These are phyloP conservation scores for Petrocephalus zakoni DNA, from an alignment of 2,113 vertebrate genomes.

Conservation along the genomic window DNA sequence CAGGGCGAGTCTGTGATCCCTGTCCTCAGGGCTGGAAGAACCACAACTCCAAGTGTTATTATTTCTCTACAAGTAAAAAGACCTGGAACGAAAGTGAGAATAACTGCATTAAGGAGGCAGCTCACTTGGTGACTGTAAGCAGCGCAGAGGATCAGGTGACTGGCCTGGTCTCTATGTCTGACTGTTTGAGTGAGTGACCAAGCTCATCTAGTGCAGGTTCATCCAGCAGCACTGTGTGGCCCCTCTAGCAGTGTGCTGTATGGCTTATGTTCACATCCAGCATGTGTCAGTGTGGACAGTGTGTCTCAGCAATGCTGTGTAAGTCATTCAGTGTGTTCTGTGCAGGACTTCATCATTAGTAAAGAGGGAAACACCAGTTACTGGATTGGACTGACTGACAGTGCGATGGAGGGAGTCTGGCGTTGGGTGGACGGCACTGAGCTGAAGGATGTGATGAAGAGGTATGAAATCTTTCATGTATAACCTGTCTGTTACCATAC, in stretches of 20 bases:
- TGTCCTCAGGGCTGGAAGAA: constrained; percentile 13
- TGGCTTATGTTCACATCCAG: not conserved
- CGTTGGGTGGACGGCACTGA: constrained; percentile 7
- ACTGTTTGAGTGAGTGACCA: not conserved
- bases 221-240: not conserved
- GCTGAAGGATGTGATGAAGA: not conserved
- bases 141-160: constrained; percentile 6
- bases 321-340: not conserved
- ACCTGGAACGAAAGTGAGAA: constrained; percentile 10
- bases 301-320: not conserved
- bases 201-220: not conserved
- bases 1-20: not conserved
- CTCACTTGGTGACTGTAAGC: constrained; percentile 17
- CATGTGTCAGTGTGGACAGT: not conserved
- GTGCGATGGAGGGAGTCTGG: not conserved
- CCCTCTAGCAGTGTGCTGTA: not conserved
- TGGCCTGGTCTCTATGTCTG: not conserved
- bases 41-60: constrained; percentile 16
- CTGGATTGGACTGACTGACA: constrained; percentile 22
- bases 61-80: not conserved
- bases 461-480: not conserved
- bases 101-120: not conserved
- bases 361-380: not conserved
- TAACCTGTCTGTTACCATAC: not conserved
- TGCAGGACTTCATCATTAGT: not conserved